Evolutionary conservation across 1,140 invertebrate species (phyloP), one percentile per base, ranked within the genome.

Genomic region (Hermetia illucens): DNA sequence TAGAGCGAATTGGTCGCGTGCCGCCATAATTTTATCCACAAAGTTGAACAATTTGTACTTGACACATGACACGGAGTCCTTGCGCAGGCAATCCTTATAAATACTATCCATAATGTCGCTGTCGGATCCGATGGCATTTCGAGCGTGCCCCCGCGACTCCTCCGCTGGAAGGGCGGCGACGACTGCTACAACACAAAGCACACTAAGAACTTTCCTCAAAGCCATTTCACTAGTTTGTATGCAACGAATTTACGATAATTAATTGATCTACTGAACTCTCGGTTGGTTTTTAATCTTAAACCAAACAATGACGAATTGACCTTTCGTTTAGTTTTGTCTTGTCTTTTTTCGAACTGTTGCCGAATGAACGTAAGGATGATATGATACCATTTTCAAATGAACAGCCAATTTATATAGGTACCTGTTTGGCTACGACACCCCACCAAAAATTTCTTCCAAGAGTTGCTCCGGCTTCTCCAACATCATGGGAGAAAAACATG

Each of bases 11-110:
- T 71, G 72, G 44, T 85, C 82, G 57, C 79, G 83, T 44, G 78
- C 72, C 2, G 72, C 71, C 16, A 85, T 62, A 66, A 82, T 77
- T 55, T 84, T 83, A 61, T 86, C 82, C 19, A 85, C 77, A 57
- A 77, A 83, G 1, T 78, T 75, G 63, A 84, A 83, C 43, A 87
- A 70, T 54, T 85, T 86, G 65, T 82, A 81, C 56, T 85, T 86
- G 42, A 86, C 70, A 53, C 82, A 87, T 55, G 74, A 75, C 21
- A 79, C 72, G 2, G 81, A 81, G 50, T 85, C 81, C 59, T 84
- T 85, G 44, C 74, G 70, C 34, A 83, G 54, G 48, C 82, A 87
- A 45, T 87, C 82, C 43, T 66, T 70, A 55, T 83, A 75, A 46
- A 80, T 76, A 46, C 72, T 74, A 47, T 79, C 74, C 66, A 79